These are phyloP conservation scores for Molossus molossus DNA, from an alignment of 2,797 vertebrate genomes.

Conservation along the genomic window DNA sequence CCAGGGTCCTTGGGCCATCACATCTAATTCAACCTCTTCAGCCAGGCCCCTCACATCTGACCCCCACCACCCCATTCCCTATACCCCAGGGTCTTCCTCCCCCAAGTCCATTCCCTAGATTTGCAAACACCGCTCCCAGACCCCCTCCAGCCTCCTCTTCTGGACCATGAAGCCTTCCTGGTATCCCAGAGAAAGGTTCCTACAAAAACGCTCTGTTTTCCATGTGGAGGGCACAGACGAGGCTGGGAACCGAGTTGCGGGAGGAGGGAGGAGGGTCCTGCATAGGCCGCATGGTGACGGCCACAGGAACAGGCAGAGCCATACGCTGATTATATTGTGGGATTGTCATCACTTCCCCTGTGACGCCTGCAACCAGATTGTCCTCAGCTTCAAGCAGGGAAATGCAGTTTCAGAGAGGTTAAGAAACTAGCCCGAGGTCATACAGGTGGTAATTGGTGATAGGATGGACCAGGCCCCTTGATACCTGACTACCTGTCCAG, in stretches of 20 bases:
- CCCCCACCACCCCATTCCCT: fast-evolving
- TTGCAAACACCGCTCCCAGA: background rate
- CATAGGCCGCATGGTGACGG: background rate
- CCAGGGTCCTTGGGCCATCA: background rate
- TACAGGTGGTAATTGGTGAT: background rate
- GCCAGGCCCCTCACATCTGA: background rate
- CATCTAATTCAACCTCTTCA: background rate
- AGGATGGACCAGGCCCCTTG: background rate
- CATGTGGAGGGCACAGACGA: background rate
- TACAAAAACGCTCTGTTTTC: background rate
- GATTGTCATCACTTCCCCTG: no score
- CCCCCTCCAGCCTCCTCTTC: background rate
- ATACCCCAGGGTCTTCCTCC: background rate
- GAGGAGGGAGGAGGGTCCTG: no score
- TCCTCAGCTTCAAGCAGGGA: background rate
- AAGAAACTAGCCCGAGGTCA: slow-evolving; percentile 1
- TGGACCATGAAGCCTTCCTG: background rate
- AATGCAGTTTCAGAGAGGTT: background rate
- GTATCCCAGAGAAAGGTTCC: background rate
- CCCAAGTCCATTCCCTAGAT: background rate
- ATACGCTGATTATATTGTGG: background rate
- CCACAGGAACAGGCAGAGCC: background rate
- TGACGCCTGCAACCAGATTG: background rate
- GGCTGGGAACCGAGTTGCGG: background rate
- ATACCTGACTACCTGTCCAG: background rate